phyloP scores from a whole-genome alignment of 2,888 invertebrate genomes.

The Idaea straminata region DNA sequence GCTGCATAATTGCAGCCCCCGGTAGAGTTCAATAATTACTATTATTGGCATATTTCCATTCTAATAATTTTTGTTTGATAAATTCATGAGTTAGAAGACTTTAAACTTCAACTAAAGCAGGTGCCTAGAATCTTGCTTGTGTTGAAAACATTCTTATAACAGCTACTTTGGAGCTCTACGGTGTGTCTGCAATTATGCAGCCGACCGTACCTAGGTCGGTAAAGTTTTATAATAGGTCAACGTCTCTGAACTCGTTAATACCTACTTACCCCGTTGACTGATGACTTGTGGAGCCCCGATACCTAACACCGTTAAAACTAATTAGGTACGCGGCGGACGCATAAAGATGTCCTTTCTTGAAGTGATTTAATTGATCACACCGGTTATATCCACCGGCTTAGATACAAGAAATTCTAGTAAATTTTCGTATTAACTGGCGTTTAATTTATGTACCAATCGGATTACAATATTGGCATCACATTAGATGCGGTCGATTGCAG shows the following conservation, averaged over 20 bases:
- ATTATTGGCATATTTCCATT: too few relatives aligned
- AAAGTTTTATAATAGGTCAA: slow-evolving; percentile 12
- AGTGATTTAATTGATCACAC: slow-evolving; percentile 61
- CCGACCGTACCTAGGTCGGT: too few relatives aligned
- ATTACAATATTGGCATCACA: slow-evolving; percentile 52
- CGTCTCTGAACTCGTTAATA: slow-evolving; percentile 32
- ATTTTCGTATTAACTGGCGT: slow-evolving; percentile 61
- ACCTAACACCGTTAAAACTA: slow-evolving; percentile 55
- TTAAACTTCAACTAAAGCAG: too few relatives aligned
- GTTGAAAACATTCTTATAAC: too few relatives aligned
- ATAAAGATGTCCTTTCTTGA: slow-evolving; percentile 58
- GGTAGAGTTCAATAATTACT: too few relatives aligned
- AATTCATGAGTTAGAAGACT: too few relatives aligned
- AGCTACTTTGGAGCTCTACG: too few relatives aligned
- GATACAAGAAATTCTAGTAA: slow-evolving; percentile 50
- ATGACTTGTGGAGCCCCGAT: slow-evolving; percentile 32
- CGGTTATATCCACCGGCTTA: slow-evolving; percentile 37
- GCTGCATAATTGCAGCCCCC: too few relatives aligned
- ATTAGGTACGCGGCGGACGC: slow-evolving; percentile 31
- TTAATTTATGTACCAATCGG: slow-evolving; percentile 57
- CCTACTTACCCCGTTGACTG: slow-evolving; percentile 31
- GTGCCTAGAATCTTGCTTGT: too few relatives aligned
- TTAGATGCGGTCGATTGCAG: slow-evolving; percentile 41
- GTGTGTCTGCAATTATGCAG: too few relatives aligned
- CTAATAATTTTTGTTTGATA: too few relatives aligned